Base-by-base conservation (phyloP, 2,888 invertebrate genomes). In the Portevinia maculata region DNA sequence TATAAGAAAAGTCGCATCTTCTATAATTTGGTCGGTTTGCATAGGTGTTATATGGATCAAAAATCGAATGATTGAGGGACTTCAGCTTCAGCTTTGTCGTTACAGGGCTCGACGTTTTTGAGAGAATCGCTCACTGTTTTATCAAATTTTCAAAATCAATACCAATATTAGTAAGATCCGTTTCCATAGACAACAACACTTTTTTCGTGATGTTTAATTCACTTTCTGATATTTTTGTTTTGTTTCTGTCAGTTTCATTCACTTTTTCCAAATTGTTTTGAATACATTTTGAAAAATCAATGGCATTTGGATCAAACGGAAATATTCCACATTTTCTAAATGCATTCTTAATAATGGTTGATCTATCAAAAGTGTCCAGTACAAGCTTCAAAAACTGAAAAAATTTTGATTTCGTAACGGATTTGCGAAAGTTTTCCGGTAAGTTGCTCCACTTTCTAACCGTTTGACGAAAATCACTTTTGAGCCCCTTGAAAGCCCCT, bases 401-500 rank as follows among this genome's bases (percentile, higher is more conserved):
- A 37, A 48, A 21, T 34, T n/a, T 62, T 17, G 34, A 32, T 24
- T 53, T 53, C 7, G 52, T 28, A 9, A 15, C 52, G 8, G 52
- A 5, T 32, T 52, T 52, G 2, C 32, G 30, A 48, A 21, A 21
- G 28, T 48, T 48, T 48, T 48, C 48, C 4, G 24, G 21, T 48
- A 28, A 24, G 9, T 8, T 8, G 32, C 32, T 32, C 32, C 73
- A 74, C 3, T 55, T 21, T 8, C 19, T 41, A 11, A 62, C 34
- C 1, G 48, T 21, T 34, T 46, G 13, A 21, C 32, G 8, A 5
- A 28, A 60, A 11, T 59, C 41, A 15, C n/a, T 44, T 53, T 71
- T 71, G 5, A 62, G 4, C 1, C 59, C 39, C 28, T 64, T 62
- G 30, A 73, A 62, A 1, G 60, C 52, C 24, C 52, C 48, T 7